Conservation (phyloP, 2,888 invertebrate species). For the Glaucopsyche alexis region DNA sequence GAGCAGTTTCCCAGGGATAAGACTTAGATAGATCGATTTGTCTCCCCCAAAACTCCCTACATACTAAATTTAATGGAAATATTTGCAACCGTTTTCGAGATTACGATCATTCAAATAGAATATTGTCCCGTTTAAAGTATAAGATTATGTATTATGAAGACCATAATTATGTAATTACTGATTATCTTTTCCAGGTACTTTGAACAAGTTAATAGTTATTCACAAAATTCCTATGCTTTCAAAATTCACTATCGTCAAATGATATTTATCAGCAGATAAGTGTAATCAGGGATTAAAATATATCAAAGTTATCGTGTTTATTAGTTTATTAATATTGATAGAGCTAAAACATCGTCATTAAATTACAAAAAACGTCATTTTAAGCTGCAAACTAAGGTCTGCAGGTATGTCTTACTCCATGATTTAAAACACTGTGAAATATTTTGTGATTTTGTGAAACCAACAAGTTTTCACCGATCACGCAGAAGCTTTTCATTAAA, state of each 20-base stretch:
- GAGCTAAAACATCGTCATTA: neutral
- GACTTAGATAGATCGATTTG: too few species aligned
- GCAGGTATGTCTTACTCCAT: neutral
- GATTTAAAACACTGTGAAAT: neutral
- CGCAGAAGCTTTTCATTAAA: neutral
- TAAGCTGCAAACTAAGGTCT: neutral
- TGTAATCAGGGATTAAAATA: conserved; percentile 32
- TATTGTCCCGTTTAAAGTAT: too few species aligned
- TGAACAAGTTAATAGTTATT: neutral
- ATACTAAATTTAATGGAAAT: too few species aligned
- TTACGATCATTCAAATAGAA: too few species aligned
- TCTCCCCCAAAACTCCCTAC: too few species aligned
- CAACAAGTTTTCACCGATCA: neutral
- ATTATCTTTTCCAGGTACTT: neutral
- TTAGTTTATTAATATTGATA: conserved; percentile 30
- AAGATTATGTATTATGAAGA: too few species aligned
- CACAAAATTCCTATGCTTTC: neutral
- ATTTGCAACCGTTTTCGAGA: too few species aligned
- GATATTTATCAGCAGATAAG: conserved; percentile 21
- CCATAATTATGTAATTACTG: neutral
- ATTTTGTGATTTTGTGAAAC: neutral
- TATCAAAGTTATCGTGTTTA: conserved; percentile 30
- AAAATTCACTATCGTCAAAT: conserved; percentile 12
- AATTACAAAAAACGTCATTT: conserved; percentile 1
- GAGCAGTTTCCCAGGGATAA: too few species aligned